These are phyloP conservation scores for Thunnus albacares DNA, from an alignment of 2,797 vertebrate genomes.

Conservation along the genomic window DNA sequence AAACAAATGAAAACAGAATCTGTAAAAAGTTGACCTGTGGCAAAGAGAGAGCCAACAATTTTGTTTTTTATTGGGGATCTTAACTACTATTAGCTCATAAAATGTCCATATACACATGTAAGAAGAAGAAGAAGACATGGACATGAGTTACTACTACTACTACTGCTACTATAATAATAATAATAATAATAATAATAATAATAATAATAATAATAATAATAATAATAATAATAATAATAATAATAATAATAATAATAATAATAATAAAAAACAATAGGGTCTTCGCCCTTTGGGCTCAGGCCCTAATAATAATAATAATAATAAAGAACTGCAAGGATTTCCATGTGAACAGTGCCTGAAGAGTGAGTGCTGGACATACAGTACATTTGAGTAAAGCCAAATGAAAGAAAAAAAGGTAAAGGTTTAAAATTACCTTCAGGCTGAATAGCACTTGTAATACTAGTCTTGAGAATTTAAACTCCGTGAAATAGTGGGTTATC, in stretches of 20 bases:
- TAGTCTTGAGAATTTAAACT: conserved; percentile 16
- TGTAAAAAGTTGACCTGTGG: background rate
- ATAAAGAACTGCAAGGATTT: background rate
- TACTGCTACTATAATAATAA: too few relatives aligned
- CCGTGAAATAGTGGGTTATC: conserved; percentile 22
- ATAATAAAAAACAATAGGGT: too few relatives aligned
- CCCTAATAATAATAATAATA: background rate
- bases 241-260: background rate
- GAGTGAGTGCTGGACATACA: too few relatives aligned
- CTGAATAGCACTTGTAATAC: conserved; percentile 31
- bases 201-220: too few relatives aligned
- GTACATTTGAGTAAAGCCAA: conserved; percentile 4
- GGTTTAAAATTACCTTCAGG: conserved; percentile 13
- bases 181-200: background rate
- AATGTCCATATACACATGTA: background rate
- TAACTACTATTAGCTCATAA: background rate
- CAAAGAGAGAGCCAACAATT: background rate
- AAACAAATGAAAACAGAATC: conserved; percentile 10
- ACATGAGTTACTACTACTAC: too few relatives aligned
- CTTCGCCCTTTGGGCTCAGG: too few relatives aligned
- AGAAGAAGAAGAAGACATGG: background rate
- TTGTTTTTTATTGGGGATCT: background rate
- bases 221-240: background rate
- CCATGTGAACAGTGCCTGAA: background rate
- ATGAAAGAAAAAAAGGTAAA: background rate